Base-by-base conservation (phyloP, 2,797 vertebrate genomes). In the Pangasius mekongensis region DNA sequence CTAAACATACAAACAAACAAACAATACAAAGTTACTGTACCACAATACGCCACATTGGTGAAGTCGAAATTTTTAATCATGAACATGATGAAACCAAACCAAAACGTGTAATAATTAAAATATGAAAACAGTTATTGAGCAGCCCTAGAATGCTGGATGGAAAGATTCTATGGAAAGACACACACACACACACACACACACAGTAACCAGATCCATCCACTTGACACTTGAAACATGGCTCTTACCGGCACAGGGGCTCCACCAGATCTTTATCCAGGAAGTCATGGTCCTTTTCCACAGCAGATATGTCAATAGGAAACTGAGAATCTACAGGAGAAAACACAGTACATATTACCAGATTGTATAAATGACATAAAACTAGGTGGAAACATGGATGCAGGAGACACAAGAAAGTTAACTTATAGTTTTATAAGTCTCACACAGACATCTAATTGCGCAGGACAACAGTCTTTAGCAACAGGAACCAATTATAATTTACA, bases 251-350 rank as follows among this genome's bases (percentile, higher is more conserved):
- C 93, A 99, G 97, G 93, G 99, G 97, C 94, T 99, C 98, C 96
- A 99, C 98, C 74, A 99, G 98, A 93, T 99, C 99, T 95, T 97
- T 98, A 91, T 99, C 98, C 92, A 99, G 97, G 94, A 99, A 99
- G 94, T 99, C 98, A 97, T 99, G 99, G 93, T 99, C 99, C 91
- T 96, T 97, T 95, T 98, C 98, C 93, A 99, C 99, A 87, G 97
- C 96, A 84, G 94, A 95, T 92, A 99, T 99, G 94, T 99, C 97
- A 92, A 99, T 98, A 87, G 99, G 98, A 92, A 99, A 98, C 90
- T 98, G 98, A 30, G 96, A 98, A 94, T 99, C 99, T 99, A 74
- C 9, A 81, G 54, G 9, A 88, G 64, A 90, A 64, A 77, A 91
- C 56, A 86, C 93, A 54, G n/a, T 3, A 93, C 62, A 90, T 91